Base-by-base conservation (phyloP, 2,113 vertebrate species). In the Marcusenius ussheri region DNA sequence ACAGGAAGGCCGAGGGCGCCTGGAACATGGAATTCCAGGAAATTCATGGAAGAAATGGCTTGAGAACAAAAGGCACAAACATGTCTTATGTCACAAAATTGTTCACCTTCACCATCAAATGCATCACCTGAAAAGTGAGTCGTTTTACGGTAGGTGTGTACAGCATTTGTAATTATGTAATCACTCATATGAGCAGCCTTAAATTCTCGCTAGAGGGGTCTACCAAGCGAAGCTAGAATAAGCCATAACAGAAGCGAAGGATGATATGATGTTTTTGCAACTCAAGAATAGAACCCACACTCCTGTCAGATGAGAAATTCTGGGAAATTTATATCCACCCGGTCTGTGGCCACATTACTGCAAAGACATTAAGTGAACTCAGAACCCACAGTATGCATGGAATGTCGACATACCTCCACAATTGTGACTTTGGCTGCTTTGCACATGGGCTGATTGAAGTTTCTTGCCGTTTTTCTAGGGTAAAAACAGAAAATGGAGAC, bases 361-460 rank as follows among this genome's bases (percentile, higher is more conserved):
- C 27, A 10, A 53, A 87, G 49, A 87, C 35, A 58, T 13, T 50
- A 27, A 31, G 83, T 49, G 42, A 49, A n/a, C 46, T 47, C 24
- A 86, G 15, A 49, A 10, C 45, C 83, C 19, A 49, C 77, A 5
- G 39, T 45, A 19, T 5, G 90, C 62, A 70, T 27, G 62, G 10
- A 0, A 51, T 24, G 83, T 1, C 19, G 10, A 31, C 96, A 83
- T 96, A 99, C 98, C 98, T 99, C 98, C 17, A 99, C 98, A 24
- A 99, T 96, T 21, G 98, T 99, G 91, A 95, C 96, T 92, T 95
- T 96, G 39, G 98, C 98, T 93, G 98, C 98, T 95, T 99, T 99
- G 93, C 98, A 99, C 98, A 99, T 99, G 0, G 98, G 97, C 90
- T 98, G 96, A 93, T 99, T 99, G 93, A 99, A 99, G 93, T 99